Evolutionary conservation across 53 echinoderm and acorn worm species (phyloP).

Genomic region (Holothuria scabra): DNA sequence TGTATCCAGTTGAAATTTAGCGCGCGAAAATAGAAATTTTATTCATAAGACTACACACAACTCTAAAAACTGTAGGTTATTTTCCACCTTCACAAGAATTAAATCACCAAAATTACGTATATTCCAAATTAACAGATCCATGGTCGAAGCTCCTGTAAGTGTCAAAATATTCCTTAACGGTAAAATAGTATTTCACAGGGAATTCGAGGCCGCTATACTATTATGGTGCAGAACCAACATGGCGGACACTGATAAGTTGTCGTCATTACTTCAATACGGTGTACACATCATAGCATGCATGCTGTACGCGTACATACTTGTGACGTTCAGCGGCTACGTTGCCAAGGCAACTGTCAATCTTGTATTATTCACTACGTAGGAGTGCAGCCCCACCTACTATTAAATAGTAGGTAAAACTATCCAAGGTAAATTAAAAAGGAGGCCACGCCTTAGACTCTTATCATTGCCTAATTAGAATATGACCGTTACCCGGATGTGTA

Average conservation of each 20-base stretch:
- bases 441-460: neutral
- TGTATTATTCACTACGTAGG: neutral
- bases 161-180: neutral
- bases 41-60: slow-evolving; percentile 20
- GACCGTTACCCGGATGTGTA: neutral
- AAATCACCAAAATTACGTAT: slow-evolving; percentile 6
- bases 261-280: slow-evolving; percentile 34
- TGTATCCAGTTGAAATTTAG: slow-evolving; percentile 80
- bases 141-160: neutral
- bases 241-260: slow-evolving; percentile 47
- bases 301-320: slow-evolving; percentile 28
- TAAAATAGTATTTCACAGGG: slow-evolving; percentile 24
- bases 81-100: slow-evolving; percentile 1
- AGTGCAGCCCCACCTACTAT: neutral
- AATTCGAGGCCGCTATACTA: slow-evolving; percentile 42
- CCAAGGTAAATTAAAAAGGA: neutral
- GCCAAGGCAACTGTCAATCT: slow-evolving; percentile 39
- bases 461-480: slow-evolving; percentile 25
- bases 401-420: neutral
- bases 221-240: slow-evolving; percentile 42
- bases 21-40: slow-evolving; percentile 90
- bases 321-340: slow-evolving; percentile 22
- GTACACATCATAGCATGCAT: neutral
- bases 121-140: slow-evolving; percentile 44
- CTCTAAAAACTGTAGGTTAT: neutral